Evolutionary conservation across 2,888 invertebrate genomes (phyloP).

Genomic region (Agrotis puta): DNA sequence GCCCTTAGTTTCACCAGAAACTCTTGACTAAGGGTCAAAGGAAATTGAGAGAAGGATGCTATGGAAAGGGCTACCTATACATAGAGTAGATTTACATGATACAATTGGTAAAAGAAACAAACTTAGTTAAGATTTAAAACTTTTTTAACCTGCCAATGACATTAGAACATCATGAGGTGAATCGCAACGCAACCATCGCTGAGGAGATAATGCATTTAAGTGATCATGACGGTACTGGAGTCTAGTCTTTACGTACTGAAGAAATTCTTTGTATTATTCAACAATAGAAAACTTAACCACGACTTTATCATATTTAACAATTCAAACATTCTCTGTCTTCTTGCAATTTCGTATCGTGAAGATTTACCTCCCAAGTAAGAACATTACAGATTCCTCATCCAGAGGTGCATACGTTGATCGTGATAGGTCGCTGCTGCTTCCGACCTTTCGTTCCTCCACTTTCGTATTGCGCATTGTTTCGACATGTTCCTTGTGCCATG

Average conservation of each 20-base stretch:
- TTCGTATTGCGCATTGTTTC: constrained; percentile 56
- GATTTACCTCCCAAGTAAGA: constrained; percentile 42
- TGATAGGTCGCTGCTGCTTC: constrained; percentile 60
- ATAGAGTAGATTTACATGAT: too few species aligned
- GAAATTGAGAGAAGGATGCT: not conserved
- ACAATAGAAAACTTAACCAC: not conserved
- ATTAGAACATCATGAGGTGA: too few species aligned
- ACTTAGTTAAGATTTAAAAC: not conserved
- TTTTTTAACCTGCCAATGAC: too few species aligned
- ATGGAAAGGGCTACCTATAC: not conserved
- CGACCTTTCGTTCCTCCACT: constrained; percentile 61
- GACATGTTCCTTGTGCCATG: constrained; percentile 44
- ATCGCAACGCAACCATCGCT: too few species aligned
- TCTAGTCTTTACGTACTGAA: not conserved
- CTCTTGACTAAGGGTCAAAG: not conserved
- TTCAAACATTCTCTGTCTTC: not conserved
- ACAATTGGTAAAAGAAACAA: not conserved
- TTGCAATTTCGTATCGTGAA: constrained; percentile 25
- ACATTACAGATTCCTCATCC: constrained; percentile 41
- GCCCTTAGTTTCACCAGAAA: constrained; percentile 18
- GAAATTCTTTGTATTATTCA: not conserved
- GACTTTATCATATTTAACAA: not conserved
- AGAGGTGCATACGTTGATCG: constrained; percentile 48
- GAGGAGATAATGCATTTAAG: not conserved
- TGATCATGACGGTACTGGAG: not conserved